Conservation (phyloP, 2,113 vertebrate species). For the Proterorhinus semilunaris region DNA sequence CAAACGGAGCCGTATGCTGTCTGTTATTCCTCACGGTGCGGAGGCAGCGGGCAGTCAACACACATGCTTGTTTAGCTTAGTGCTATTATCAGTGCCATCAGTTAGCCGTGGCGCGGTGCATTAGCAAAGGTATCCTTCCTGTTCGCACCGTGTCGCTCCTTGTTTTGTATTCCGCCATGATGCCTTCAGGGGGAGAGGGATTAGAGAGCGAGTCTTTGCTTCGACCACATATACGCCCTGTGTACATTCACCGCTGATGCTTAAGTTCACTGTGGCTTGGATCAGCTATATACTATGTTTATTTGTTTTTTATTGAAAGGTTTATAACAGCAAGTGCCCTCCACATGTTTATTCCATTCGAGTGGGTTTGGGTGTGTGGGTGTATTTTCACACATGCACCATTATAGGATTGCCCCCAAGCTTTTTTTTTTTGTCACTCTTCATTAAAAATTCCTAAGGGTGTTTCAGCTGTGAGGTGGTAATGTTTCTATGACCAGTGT, state of each 20-base stretch:
- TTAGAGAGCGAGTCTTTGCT: constrained; percentile 11
- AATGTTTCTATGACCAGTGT: constrained; percentile 34
- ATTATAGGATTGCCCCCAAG: constrained; percentile 20
- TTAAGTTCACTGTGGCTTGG: constrained; percentile 12
- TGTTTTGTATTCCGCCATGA: constrained; percentile 27
- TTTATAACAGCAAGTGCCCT: constrained; percentile 26
- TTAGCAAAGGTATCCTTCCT: constrained; percentile 7
- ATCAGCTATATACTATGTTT: constrained; percentile 37
- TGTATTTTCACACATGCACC: constrained; percentile 43
- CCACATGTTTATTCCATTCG: constrained; percentile 46
- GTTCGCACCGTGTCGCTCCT: constrained; percentile 5
- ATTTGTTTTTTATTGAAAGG: constrained; percentile 37
- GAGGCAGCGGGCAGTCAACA: constrained; percentile 24
- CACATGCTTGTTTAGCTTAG: constrained; percentile 16
- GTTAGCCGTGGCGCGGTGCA: constrained; percentile 18
- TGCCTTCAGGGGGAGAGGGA: constrained; percentile 5
- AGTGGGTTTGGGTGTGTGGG: constrained; percentile 25
- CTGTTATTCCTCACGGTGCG: constrained; percentile 42
- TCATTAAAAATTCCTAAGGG: constrained; percentile 54
- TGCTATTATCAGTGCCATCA: constrained; percentile 9
- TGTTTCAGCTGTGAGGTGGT: constrained; percentile 44
- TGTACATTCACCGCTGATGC: constrained; percentile 17
- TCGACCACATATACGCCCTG: constrained; percentile 1
- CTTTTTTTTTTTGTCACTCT: constrained; percentile 40
- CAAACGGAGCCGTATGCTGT: constrained; percentile 64